Evolutionary conservation across 1,140 invertebrate genomes (phyloP).

Genomic region (Drosophila rhopaloa): DNA sequence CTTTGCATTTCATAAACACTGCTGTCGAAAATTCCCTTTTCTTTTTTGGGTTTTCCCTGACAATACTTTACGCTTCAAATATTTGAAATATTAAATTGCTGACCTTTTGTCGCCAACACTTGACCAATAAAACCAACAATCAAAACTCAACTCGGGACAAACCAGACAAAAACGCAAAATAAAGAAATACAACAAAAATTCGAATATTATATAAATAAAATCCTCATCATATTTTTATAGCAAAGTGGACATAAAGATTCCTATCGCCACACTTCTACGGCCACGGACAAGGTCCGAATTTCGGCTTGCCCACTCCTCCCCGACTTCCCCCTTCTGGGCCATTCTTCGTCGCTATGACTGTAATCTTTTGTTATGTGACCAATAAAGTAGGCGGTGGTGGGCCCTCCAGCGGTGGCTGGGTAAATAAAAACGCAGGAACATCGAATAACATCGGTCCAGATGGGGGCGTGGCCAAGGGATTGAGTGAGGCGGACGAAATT

Average conservation of each 20-base stretch:
- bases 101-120: conserved; percentile 31
- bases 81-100: conserved; percentile 25
- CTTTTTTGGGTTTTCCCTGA: background rate
- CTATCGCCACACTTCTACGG: conserved; percentile 41
- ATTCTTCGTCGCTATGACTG: conserved; percentile 25
- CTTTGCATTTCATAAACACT: conserved; percentile 61
- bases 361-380: conserved; percentile 81
- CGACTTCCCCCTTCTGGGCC: conserved; percentile 1
- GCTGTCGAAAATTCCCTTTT: conserved; percentile 17
- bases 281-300: conserved; percentile 39
- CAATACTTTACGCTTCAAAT: no score
- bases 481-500: conserved; percentile 55
- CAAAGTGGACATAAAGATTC: conserved; percentile 76
- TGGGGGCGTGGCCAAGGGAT: conserved; percentile 36
- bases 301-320: background rate
- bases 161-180: conserved; percentile 25
- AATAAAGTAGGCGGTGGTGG: conserved; percentile 75
- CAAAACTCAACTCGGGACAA: conserved; percentile 33
- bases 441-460: conserved; percentile 41
- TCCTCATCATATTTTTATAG: conserved; percentile 78
- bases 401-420: conserved; percentile 39
- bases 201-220: conserved; percentile 66
- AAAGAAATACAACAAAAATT: conserved; percentile 28
- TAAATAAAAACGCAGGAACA: conserved; percentile 42
- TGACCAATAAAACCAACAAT: conserved; percentile 49